Base-by-base conservation (phyloP, 2,113 vertebrate genomes). In the Entomyzon cyanotis region DNA sequence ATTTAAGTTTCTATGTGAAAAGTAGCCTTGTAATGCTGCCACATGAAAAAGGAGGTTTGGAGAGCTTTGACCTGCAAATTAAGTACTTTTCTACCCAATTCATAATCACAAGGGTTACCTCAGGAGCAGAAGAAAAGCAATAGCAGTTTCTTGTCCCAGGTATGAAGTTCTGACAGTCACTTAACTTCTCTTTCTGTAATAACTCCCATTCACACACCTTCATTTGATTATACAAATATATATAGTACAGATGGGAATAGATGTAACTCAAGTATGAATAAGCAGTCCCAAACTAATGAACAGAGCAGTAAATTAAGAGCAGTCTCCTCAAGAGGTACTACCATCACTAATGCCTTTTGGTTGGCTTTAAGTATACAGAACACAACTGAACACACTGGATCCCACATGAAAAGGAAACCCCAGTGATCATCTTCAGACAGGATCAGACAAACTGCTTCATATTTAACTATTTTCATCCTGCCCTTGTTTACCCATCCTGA, bases 1-100 rank as follows among this genome's bases (percentile, higher is more conserved):
- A 83, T 74, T 90, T n/a, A 88, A 93, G 83, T 94, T 90, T 87
- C 92, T 39, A 33, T 35, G 83, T 92, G 79, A 90, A 90, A 96
- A 92, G 58, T 55, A 85, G 42, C 71, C 42, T 28, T 62, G 37
- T 83, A 94, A 95, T 44, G 58, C n/a, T 89, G 81, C 49, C 37
- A 76, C 28, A 39, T 58, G 37, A 76, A 73, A 93, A 82, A 69
- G 49, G n/a, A 58, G 56, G 49, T 46, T 31, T 65, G 49, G 37
- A 92, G 31, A 93, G 18, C 42, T 92, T 90, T 92, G 50, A 83
- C 63, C 27, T 80, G 67, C 42, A 90, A 83, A 84, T 65, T 20
- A 79, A 87, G 44, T 33, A 0, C 50, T 47, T 80, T 93, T 85
- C 63, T 86, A 73, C 39, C 12, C 44, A 85, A 49, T 59, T 81